These are phyloP conservation scores for Sphaeramia orbicularis DNA, from an alignment of 2,797 vertebrate species.

Conservation along the genomic window DNA sequence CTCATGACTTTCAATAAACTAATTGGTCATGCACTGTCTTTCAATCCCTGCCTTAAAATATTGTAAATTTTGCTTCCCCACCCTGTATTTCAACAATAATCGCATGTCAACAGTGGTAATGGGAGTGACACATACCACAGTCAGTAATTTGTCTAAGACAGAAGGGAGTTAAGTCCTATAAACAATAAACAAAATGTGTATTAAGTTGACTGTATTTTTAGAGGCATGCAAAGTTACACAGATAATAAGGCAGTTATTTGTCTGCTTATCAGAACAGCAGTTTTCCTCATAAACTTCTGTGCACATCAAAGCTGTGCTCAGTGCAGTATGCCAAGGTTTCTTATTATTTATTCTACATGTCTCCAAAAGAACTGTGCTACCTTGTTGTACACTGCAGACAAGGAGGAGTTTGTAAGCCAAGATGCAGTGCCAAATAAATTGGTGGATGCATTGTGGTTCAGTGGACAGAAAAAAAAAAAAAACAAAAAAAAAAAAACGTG, in stretches of 20 bases:
- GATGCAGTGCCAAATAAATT: constrained; percentile 25
- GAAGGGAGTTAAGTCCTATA: background rate
- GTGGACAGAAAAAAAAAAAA: constrained; percentile 19
- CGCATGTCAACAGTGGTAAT: too few relatives aligned
- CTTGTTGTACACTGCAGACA: constrained; percentile 2
- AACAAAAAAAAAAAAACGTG: background rate
- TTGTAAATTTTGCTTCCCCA: too few relatives aligned
- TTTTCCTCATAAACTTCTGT: background rate
- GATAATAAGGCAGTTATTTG: constrained; percentile 3
- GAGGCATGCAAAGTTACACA: background rate
- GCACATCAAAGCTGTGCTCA: constrained; percentile 2
- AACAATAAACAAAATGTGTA: background rate
- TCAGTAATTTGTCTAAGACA: constrained; percentile 9
- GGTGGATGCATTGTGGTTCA: constrained; percentile 7
- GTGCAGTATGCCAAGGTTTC: constrained; percentile 1
- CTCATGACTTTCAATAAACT: too few relatives aligned
- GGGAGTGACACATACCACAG: too few relatives aligned
- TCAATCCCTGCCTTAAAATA: too few relatives aligned
- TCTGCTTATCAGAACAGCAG: background rate
- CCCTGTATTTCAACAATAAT: too few relatives aligned
- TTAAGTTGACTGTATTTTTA: background rate
- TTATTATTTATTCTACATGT: constrained; percentile 26
- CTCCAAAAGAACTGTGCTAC: constrained; percentile 23
- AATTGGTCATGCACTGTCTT: too few relatives aligned
- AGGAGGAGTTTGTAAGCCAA: constrained; percentile 34